Conservation (phyloP, 2,888 invertebrate genomes). For the Micoletzkya japonica region DNA sequence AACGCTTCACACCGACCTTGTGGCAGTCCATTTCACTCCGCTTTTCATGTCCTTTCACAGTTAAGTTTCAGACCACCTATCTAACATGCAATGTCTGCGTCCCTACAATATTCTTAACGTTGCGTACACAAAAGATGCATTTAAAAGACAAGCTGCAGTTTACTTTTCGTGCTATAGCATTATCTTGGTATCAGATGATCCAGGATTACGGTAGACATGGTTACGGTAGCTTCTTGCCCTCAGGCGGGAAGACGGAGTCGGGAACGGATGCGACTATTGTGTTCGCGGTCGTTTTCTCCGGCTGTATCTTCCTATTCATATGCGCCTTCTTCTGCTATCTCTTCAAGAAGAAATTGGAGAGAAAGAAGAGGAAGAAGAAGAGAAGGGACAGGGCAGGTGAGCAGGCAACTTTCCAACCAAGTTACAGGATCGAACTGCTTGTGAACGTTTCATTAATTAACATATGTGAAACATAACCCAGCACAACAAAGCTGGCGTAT, state of each 20-base stretch:
- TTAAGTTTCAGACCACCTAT: too few species aligned
- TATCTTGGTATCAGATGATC: too few species aligned
- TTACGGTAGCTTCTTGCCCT: not conserved
- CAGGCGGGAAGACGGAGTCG: slow-evolving; percentile 52
- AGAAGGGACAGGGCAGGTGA: slow-evolving; percentile 26
- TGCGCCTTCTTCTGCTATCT: slow-evolving; percentile 55
- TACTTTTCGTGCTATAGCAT: not conserved
- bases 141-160: too few species aligned
- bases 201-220: too few species aligned
- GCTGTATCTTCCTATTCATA: slow-evolving; percentile 58
- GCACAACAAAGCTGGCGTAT: too few species aligned
- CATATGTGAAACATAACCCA: too few species aligned
- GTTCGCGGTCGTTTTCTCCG: slow-evolving; percentile 55
- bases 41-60: not conserved
- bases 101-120: too few species aligned
- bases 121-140: too few species aligned
- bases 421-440: too few species aligned
- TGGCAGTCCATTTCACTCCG: not conserved
- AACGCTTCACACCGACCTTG: not conserved
- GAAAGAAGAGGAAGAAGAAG: slow-evolving; percentile 46
- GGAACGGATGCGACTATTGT: slow-evolving; percentile 54
- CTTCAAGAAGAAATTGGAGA: slow-evolving; percentile 59
- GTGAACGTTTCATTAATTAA: too few species aligned
- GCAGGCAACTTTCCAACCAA: too few species aligned
- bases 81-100: too few species aligned